Conservation (phyloP, 2,888 invertebrate genomes). For the Tigriopus californicus region DNA sequence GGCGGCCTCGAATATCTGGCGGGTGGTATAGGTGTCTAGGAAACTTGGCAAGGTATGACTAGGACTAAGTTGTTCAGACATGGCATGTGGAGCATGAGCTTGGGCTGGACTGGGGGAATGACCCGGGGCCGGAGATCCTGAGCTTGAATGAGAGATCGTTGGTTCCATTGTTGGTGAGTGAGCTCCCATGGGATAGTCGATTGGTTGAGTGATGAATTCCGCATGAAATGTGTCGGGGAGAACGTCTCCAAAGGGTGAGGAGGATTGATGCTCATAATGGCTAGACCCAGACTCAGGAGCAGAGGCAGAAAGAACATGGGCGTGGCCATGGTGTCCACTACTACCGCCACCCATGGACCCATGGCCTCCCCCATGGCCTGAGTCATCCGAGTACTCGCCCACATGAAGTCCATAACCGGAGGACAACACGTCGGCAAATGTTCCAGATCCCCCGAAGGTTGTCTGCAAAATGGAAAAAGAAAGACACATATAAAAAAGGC, state of each 20-base stretch:
- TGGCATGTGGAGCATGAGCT: not conserved
- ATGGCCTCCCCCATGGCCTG: not conserved
- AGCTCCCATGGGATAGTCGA: slow-evolving; percentile 4
- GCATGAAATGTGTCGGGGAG: slow-evolving; percentile 10
- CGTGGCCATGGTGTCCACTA: not conserved
- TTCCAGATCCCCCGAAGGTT: not conserved
- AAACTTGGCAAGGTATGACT: slow-evolving; percentile 8
- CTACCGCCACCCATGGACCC: not conserved
- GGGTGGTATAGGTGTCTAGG: slow-evolving; percentile 6
- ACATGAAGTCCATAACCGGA: slow-evolving; percentile 7
- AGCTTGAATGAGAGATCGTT: not conserved
- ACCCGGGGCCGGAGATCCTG: not conserved
- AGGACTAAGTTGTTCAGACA: slow-evolving; percentile 1
- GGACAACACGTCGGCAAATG: slow-evolving; percentile 13
- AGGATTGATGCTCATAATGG: not conserved
- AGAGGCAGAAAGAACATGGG: not conserved
- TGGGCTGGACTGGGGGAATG: not conserved
- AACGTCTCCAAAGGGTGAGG: slow-evolving; percentile 4
- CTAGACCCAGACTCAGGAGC: not conserved
- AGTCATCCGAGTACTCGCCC: slow-evolving; percentile 10
- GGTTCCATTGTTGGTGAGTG: not conserved
- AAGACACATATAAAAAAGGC: too few relatives aligned
- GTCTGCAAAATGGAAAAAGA: too few relatives aligned
- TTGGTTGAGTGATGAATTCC: slow-evolving; percentile 14
- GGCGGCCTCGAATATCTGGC: not conserved